phyloP scores from a whole-genome alignment of 92 coral and sea anemone genomes.

The Desmophyllum pertusum region DNA sequence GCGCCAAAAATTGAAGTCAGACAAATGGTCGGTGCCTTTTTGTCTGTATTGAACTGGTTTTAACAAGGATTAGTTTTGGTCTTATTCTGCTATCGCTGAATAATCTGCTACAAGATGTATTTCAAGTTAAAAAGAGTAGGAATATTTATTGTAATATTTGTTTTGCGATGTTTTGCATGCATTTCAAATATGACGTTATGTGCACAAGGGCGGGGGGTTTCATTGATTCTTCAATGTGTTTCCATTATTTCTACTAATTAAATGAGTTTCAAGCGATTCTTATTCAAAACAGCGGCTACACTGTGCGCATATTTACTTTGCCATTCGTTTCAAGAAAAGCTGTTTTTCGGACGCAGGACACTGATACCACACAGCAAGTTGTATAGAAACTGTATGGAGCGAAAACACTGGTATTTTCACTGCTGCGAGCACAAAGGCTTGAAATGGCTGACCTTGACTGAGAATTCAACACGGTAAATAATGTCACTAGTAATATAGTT shows the following conservation, averaged over 20 bases:
- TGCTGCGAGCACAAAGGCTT: too few species aligned
- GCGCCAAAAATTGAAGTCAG: neutral
- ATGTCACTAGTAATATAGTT: neutral
- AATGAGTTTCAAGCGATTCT: neutral
- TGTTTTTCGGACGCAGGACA: neutral
- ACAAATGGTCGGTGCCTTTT: neutral
- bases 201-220: neutral
- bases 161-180: neutral
- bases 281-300: neutral
- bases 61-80: neutral
- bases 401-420: neutral
- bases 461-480: neutral
- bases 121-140: neutral
- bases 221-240: neutral
- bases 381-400: neutral
- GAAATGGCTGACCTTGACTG: neutral
- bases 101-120: neutral
- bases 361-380: neutral
- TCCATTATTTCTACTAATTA: neutral
- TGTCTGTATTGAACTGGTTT: neutral
- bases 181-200: neutral
- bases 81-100: neutral
- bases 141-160: too few species aligned
- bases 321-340: neutral
- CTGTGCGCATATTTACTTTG: neutral